Percentiles rank a stretch among this genome's conserved stretches.
These are phyloP conservation scores for Alviniconcha strummeri DNA, from an alignment of 2,888 invertebrate genomes.

Conservation along the genomic window DNA sequence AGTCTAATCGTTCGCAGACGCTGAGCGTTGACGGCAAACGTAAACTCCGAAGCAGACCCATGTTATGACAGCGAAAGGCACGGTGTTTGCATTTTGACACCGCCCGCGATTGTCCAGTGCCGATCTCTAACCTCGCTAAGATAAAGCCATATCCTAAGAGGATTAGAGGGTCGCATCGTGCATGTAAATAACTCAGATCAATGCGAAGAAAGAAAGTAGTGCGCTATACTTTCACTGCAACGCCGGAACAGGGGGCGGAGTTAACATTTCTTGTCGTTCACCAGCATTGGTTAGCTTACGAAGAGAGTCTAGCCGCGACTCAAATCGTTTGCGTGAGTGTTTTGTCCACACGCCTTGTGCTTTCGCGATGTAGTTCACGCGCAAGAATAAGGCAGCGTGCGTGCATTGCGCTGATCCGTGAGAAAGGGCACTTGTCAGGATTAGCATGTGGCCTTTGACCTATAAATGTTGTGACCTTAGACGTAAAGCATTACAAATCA, in stretches of 20 bases:
- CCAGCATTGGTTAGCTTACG: slow-evolving; percentile 1
- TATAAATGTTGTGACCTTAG: not conserved
- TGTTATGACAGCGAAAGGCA: slow-evolving; percentile 11
- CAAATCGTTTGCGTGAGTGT: not conserved
- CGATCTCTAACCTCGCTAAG: slow-evolving; percentile 55
- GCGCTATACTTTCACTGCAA: slow-evolving; percentile 6
- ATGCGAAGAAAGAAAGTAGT: slow-evolving; percentile 33
- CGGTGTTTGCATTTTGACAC: slow-evolving; percentile 31
- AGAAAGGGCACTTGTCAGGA: slow-evolving; percentile 33
- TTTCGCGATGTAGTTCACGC: slow-evolving; percentile 29
- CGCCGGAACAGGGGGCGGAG: slow-evolving; percentile 13
- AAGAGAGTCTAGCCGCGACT: not conserved
- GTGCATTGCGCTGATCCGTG: slow-evolving; percentile 34
- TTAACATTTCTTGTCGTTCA: slow-evolving; percentile 13
- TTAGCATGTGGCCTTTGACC: slow-evolving; percentile 33
- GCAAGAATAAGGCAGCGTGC: slow-evolving; percentile 31
- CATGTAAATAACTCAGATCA: slow-evolving; percentile 47
- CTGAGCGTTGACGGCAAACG: not conserved
- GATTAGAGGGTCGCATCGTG: slow-evolving; percentile 60
- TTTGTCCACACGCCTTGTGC: slow-evolving; percentile 25
- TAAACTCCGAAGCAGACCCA: slow-evolving; percentile 4
- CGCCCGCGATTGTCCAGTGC: slow-evolving; percentile 35
- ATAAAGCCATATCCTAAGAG: slow-evolving; percentile 66
- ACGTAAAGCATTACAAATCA: no score
- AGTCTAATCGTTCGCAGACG: slow-evolving; percentile 23